Base-by-base conservation (phyloP, 2,888 invertebrate species). In the Trisateles emortualis region DNA sequence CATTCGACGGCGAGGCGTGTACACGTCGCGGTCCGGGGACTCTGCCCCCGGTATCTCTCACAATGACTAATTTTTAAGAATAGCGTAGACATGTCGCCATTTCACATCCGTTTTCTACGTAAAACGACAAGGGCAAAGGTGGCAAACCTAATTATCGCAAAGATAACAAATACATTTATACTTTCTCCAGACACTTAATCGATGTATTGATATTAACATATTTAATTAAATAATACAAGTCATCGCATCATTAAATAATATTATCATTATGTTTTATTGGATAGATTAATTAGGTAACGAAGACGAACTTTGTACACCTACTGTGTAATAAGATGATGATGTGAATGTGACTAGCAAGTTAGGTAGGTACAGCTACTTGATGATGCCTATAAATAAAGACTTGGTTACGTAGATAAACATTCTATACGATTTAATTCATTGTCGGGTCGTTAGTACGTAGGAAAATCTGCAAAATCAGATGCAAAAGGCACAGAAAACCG, bases 41-140 rank as follows among this genome's bases (percentile, higher is more conserved):
- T 86, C 76, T 86, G 86, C 74, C 79, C 83, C 78, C 74, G 46
- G 41, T 60, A 59, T 62, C 64, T 68, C 55, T 58, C 48, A 63
- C 64, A 60, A 64, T 82, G 79, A 79, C 77, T 79, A 82, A 81
- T 78, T 70, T 65, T 61, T 55, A 63, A 69, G 69, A 78, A 79
- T 75, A 80, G 72, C 61, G 35, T 26, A 70, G 58, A 57, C 50
- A 51, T 51, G 19, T 44, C 52, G 40, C 60, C 42, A n/a, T 36
- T 8, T n/a, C 55, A 51, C 59, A 50, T 55, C 46, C 52, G 57
- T 51, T 54, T 44, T 35, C 53, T 3, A 33, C 8, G 14, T 17
- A 47, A 47, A 45, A 52, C 22, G 45, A 53, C 50, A 51, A 50
- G 46, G 51, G 52, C 60, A 50, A 61, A 54, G 52, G 70, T 74